These are phyloP conservation scores for Odocoileus hemionus DNA, from an alignment of 2,113 vertebrate genomes.

Conservation along the genomic window DNA sequence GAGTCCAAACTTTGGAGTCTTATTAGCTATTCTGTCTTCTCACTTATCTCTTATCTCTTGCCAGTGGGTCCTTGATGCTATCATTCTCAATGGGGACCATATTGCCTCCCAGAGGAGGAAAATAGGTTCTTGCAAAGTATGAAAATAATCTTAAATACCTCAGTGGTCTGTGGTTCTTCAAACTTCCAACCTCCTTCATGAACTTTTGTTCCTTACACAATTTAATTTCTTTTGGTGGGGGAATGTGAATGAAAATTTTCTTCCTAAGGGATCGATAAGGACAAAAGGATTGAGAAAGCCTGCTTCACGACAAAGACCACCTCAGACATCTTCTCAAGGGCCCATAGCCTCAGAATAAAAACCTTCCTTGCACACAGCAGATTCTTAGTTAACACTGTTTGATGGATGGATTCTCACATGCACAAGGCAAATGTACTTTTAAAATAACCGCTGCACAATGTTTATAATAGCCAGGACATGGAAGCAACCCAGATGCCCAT, in stretches of 20 bases:
- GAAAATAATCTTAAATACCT: neutral
- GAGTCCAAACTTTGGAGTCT: neutral
- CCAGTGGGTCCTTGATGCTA: accelerated
- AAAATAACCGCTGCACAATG: neutral
- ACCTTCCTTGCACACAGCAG: neutral
- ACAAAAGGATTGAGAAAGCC: neutral
- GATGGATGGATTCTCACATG: neutral
- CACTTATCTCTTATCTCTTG: neutral
- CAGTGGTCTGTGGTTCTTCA: neutral
- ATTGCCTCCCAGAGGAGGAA: neutral
- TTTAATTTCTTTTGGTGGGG: neutral
- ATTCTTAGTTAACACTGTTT: neutral
- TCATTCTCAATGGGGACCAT: neutral
- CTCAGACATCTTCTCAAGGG: neutral
- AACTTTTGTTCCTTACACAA: neutral
- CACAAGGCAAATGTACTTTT: neutral
- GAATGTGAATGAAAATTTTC: neutral
- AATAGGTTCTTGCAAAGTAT: neutral
- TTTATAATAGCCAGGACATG: too few relatives aligned
- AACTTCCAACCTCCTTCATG: neutral
- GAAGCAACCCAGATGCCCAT: too few relatives aligned
- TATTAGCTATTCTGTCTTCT: neutral
- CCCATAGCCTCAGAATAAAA: neutral
- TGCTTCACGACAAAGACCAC: neutral
- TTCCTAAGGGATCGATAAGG: neutral